phyloP scores from a whole-genome alignment of 2,797 vertebrate genomes.

The Pagetopsis macropterus region DNA sequence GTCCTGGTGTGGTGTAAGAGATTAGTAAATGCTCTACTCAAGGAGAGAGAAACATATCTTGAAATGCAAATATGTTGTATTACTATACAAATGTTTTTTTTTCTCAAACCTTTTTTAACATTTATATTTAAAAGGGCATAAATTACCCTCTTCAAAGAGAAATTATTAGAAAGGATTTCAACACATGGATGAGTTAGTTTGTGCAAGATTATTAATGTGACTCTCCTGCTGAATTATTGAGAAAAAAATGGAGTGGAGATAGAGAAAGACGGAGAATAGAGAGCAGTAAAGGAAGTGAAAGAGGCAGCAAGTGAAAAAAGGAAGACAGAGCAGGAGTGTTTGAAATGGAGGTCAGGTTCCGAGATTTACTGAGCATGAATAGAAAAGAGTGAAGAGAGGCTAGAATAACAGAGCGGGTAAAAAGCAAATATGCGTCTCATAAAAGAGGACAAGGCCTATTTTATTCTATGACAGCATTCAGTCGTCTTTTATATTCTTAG shows the following conservation, averaged over 20 bases:
- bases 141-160: neutral
- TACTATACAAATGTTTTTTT: too few species aligned
- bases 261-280: slow-evolving; percentile 11
- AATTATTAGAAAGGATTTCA: neutral
- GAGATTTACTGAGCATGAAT: slow-evolving; percentile 51
- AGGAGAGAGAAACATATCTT: too few species aligned
- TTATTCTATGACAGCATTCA: slow-evolving; percentile 24
- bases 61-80: too few species aligned
- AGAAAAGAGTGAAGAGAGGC: slow-evolving; percentile 28
- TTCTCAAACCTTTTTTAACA: neutral
- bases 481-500: slow-evolving; percentile 40
- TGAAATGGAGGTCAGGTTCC: slow-evolving; percentile 55
- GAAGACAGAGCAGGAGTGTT: slow-evolving; percentile 23
- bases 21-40: too few species aligned
- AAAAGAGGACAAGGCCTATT: slow-evolving; percentile 32
- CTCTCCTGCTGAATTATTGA: slow-evolving; percentile 76
- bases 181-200: neutral
- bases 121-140: neutral
- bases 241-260: slow-evolving; percentile 34
- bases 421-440: slow-evolving; percentile 61
- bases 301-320: slow-evolving; percentile 34
- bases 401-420: slow-evolving; percentile 56
- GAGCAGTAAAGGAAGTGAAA: slow-evolving; percentile 28
- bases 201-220: slow-evolving; percentile 38
- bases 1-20: too few species aligned